phyloP scores from a whole-genome alignment of 2,888 invertebrate species.

The Cotesia congregata region DNA sequence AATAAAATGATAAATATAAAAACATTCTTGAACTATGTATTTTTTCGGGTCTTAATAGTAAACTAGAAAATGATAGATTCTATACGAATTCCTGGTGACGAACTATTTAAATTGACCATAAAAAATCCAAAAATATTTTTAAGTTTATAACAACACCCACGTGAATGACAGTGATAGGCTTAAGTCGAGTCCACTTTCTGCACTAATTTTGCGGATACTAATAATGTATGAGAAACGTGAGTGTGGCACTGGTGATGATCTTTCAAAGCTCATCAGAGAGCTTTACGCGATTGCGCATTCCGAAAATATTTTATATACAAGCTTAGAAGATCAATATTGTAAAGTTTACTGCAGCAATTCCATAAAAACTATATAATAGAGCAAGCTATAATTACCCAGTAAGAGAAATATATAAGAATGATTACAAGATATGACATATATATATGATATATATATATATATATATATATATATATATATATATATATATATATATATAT shows the following conservation, averaged over 20 bases:
- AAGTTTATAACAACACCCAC: slow-evolving; percentile 18
- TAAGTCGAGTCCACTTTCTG: slow-evolving; percentile 44
- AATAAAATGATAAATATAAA: too few relatives aligned
- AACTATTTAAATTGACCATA: not conserved
- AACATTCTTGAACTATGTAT: too few relatives aligned
- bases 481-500: too few relatives aligned
- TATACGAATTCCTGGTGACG: not conserved
- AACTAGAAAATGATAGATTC: not conserved
- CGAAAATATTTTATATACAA: slow-evolving; percentile 5
- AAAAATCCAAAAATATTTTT: not conserved
- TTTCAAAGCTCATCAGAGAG: slow-evolving; percentile 19
- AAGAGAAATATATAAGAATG: not conserved
- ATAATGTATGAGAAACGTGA: slow-evolving; percentile 10
- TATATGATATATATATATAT: too few relatives aligned
- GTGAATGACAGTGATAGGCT: slow-evolving; percentile 10
- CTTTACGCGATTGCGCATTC: slow-evolving; percentile 16
- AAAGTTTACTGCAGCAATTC: slow-evolving; percentile 34
- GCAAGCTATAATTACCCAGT: not conserved
- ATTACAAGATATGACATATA: not conserved
- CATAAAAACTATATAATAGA: not conserved
- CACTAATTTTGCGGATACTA: slow-evolving; percentile 47
- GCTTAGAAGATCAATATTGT: slow-evolving; percentile 21
- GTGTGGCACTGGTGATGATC: slow-evolving; percentile 24
- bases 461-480: too few relatives aligned
- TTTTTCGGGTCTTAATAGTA: too few relatives aligned